Conservation (phyloP, 1,140 invertebrate genomes). For the Dreissena rostriformis region DNA sequence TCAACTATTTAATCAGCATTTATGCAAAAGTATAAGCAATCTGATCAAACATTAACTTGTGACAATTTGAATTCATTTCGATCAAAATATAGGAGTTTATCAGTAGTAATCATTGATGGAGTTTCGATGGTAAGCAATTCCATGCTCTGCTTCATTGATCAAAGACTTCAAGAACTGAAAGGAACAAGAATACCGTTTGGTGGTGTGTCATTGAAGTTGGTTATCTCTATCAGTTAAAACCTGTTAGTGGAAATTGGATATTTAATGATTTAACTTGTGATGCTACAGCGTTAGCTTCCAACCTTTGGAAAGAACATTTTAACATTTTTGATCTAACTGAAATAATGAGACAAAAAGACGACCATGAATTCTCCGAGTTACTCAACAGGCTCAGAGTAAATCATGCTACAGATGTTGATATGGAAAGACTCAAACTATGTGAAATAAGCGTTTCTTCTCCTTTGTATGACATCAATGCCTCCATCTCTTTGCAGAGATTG, state of each 20-base stretch:
- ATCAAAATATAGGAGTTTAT: no score
- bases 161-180: neutral
- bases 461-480: neutral
- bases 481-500: neutral
- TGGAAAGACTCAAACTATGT: neutral
- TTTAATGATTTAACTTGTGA: slow-evolving; percentile 21
- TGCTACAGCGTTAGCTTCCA: slow-evolving; percentile 3
- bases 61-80: no score
- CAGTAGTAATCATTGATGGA: no score
- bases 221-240: slow-evolving; percentile 44
- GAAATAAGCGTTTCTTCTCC: neutral
- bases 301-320: slow-evolving; percentile 20
- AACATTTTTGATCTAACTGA: slow-evolving; percentile 27
- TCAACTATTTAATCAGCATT: no score
- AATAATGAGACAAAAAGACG: slow-evolving; percentile 36
- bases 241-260: slow-evolving; percentile 30
- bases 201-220: slow-evolving; percentile 49
- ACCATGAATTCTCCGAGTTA: slow-evolving; percentile 1
- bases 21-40: no score
- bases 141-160: no score
- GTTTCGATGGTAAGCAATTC: no score
- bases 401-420: neutral
- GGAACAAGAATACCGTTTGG: slow-evolving; percentile 25
- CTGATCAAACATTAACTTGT: no score
- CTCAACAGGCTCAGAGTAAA: no score